These are phyloP conservation scores for Euwallacea fornicatus DNA, from an alignment of 1,140 invertebrate genomes.

Conservation along the genomic window DNA sequence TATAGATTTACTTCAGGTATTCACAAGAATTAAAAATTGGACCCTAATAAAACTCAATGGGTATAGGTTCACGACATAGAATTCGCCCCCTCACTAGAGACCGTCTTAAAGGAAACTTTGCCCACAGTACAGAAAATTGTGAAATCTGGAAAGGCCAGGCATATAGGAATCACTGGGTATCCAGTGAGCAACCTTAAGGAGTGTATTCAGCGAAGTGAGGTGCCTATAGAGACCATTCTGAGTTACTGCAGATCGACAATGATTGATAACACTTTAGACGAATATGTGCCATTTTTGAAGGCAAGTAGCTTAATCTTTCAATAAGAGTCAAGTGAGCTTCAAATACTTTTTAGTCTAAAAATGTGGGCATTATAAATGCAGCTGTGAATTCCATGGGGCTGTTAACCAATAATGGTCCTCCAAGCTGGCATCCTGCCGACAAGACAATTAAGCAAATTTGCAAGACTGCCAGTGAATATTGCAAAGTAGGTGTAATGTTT, in stretches of 20 bases:
- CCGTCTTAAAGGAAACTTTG: constrained; percentile 83
- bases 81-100: constrained; percentile 76
- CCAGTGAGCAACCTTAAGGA: constrained; percentile 75
- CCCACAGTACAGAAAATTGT: constrained; percentile 76
- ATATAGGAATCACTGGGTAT: constrained; percentile 89
- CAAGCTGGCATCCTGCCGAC: constrained; percentile 80
- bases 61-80: constrained; percentile 75
- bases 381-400: constrained; percentile 80
- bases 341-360: constrained; percentile 38
- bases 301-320: constrained; percentile 52
- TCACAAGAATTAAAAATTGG: neutral
- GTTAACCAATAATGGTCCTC: constrained; percentile 73
- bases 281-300: constrained; percentile 77
- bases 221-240: constrained; percentile 73
- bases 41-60: neutral
- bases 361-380: constrained; percentile 81
- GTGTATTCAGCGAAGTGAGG: constrained; percentile 67
- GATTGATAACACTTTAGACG: constrained; percentile 73
- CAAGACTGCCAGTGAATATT: constrained; percentile 62
- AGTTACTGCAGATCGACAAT: constrained; percentile 80
- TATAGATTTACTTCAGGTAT: constrained; percentile 85
- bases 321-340: neutral
- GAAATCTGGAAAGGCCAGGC: constrained; percentile 74
- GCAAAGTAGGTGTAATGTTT: constrained; percentile 53
- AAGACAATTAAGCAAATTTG: constrained; percentile 68